Base-by-base conservation (phyloP, 2,797 vertebrate genomes). In the Orestias chungarensis region DNA sequence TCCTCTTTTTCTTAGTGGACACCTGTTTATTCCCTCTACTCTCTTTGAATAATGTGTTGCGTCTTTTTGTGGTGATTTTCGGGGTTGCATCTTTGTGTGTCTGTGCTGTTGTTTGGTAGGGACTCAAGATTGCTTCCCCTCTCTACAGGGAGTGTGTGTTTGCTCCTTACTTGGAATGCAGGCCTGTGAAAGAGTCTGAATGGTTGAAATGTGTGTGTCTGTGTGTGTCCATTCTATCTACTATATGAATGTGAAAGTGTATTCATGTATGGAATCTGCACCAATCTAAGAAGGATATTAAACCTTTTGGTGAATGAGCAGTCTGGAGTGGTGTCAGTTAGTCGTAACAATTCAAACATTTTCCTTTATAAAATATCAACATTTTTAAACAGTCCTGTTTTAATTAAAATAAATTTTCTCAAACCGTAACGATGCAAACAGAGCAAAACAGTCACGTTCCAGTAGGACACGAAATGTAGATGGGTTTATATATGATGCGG, bases 131-230 rank as follows among this genome's bases (percentile, higher is more conserved):
- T 86, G 90, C 85, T 90, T 91, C 81, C 87, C 86, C 65, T 89
- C 88, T 80, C 90, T 73, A 78, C 82, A 80, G 89, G 90, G 88
- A 88, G 85, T 85, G 84, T 86, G 84, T 90, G 84, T 90, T 88
- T 91, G 80, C 86, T 87, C 72, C 77, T 61, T 83, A 75, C 80
- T 78, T 79, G 89, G 92, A 92, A 92, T 91, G 90, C 83, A 74
- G 73, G 81, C 86, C 75, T 87, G 80, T 88, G 83, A 85, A 91
- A 90, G 82, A 84, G 79, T 85, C 73, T 89, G 85, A 91, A 89
- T 90, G 85, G 79, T 73, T 86, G 87, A 84, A 86, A 81, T 89
- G 86, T 70, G 84, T 75, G 70, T 64, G 66, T 80, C 64, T 65
- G 68, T 61, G 64, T 68, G 80, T 73, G 78, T 74, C 38, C 67